These are phyloP conservation scores for Zaprionus camerounensis DNA, from an alignment of 1,140 invertebrate species.

Conservation along the genomic window DNA sequence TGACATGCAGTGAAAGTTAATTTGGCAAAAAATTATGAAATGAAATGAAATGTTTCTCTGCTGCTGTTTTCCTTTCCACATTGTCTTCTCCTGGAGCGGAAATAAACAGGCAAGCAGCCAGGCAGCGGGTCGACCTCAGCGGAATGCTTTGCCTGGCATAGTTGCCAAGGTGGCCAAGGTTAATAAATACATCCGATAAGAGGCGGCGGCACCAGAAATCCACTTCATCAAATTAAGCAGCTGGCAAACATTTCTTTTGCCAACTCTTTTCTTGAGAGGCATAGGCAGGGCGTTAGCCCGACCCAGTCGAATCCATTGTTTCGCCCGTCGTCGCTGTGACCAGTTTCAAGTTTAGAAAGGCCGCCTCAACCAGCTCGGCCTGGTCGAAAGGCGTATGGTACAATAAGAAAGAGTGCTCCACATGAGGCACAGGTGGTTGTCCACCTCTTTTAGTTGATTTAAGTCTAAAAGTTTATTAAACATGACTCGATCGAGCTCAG, in stretches of 20 bases:
- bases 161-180: constrained; percentile 33
- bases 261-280: constrained; percentile 1
- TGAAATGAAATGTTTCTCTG: constrained; percentile 74
- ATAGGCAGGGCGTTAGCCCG: constrained; percentile 11
- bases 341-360: constrained; percentile 68
- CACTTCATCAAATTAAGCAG: constrained; percentile 61
- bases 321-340: constrained; percentile 18
- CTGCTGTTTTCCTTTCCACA: constrained; percentile 56
- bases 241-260: constrained; percentile 41
- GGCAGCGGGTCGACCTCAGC: constrained; percentile 1
- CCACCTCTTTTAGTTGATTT: constrained; percentile 46
- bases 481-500: constrained; percentile 47
- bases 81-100: constrained; percentile 50
- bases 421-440: constrained; percentile 43
- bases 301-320: constrained; percentile 68
- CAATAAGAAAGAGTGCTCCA: constrained; percentile 28
- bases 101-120: constrained; percentile 32
- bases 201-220: constrained; percentile 36
- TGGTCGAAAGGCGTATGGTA: constrained; percentile 15
- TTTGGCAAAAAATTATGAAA: constrained; percentile 77
- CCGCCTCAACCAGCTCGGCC: not conserved
- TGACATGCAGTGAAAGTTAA: constrained; percentile 80
- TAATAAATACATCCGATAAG: constrained; percentile 53
- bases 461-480: constrained; percentile 69
- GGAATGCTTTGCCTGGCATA: not conserved